A percentile compares a stretch with the other conserved stretches of the same genome.
phyloP scores from a whole-genome alignment of 2,113 vertebrate genomes.

The Trogon surrucura region DNA sequence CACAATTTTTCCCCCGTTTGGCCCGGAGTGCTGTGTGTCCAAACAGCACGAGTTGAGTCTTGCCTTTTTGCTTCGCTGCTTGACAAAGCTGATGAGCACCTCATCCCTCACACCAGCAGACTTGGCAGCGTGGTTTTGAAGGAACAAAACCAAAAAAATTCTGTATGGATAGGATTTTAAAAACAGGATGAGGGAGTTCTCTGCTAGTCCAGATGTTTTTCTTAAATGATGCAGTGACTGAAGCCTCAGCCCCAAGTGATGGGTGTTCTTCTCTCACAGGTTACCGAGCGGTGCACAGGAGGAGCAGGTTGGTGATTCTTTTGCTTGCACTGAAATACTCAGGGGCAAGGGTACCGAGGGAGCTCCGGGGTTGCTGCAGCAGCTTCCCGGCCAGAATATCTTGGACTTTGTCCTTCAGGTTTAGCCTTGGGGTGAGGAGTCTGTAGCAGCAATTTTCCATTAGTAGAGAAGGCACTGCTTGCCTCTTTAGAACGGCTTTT shows the following conservation, averaged over 20 bases:
- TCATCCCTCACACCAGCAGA: fast-evolving
- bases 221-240: not conserved
- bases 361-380: not conserved
- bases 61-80: not conserved
- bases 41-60: fast-evolving
- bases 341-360: not conserved
- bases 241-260: not conserved
- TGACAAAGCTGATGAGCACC: fast-evolving
- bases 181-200: not conserved
- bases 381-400: not conserved
- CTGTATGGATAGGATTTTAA: not conserved
- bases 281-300: not conserved
- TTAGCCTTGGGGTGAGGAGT: not conserved
- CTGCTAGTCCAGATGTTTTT: not conserved
- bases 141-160: not conserved
- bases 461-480: not conserved
- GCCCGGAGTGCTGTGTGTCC: fast-evolving
- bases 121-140: not conserved
- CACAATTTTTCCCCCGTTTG: not conserved
- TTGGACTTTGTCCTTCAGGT: not conserved
- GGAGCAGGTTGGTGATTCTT: constrained; percentile 58
- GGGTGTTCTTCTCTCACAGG: constrained; percentile 38
- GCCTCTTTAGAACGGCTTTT: not conserved
- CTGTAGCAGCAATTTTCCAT: fast-evolving
- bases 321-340: not conserved